Evolutionary conservation across 1,140 invertebrate species (phyloP).

Genomic region (Dendrolimus kikuchii): DNA sequence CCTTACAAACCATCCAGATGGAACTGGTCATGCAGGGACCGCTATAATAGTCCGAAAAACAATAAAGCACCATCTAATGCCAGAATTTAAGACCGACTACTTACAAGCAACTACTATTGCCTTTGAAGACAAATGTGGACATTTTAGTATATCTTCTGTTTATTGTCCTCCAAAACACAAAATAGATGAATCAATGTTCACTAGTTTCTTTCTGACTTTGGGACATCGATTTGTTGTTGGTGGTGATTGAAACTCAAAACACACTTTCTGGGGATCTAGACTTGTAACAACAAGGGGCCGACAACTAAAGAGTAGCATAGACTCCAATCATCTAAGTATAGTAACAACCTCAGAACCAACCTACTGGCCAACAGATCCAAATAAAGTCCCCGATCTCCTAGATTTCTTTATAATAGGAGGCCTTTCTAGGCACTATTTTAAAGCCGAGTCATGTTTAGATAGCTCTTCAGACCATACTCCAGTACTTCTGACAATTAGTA

Average conservation of each 20-base stretch:
- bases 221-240: conserved; percentile 17
- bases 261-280: conserved; percentile 50
- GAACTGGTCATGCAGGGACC: conserved; percentile 1
- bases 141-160: conserved; percentile 16
- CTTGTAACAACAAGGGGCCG: conserved; percentile 14
- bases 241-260: conserved; percentile 62
- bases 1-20: background rate
- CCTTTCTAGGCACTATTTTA: conserved; percentile 12
- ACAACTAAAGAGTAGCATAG: conserved; percentile 29
- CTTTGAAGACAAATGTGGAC: conserved; percentile 9
- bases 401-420: conserved; percentile 43
- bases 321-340: conserved; percentile 19
- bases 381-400: conserved; percentile 44
- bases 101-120: conserved; percentile 15
- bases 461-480: conserved; percentile 14
- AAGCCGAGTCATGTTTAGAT: conserved; percentile 14
- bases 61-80: conserved; percentile 14
- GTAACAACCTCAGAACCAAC: conserved; percentile 43
- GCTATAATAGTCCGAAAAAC: conserved; percentile 1
- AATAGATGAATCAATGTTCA: conserved; percentile 9
- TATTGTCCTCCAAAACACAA: conserved; percentile 24
- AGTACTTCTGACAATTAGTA: conserved; percentile 10
- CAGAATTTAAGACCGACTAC: conserved; percentile 9
- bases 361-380: conserved; percentile 47
- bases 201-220: conserved; percentile 11